Evolutionary conservation across 1,140 invertebrate species (phyloP).

Genomic region (Brachionus angularis): DNA sequence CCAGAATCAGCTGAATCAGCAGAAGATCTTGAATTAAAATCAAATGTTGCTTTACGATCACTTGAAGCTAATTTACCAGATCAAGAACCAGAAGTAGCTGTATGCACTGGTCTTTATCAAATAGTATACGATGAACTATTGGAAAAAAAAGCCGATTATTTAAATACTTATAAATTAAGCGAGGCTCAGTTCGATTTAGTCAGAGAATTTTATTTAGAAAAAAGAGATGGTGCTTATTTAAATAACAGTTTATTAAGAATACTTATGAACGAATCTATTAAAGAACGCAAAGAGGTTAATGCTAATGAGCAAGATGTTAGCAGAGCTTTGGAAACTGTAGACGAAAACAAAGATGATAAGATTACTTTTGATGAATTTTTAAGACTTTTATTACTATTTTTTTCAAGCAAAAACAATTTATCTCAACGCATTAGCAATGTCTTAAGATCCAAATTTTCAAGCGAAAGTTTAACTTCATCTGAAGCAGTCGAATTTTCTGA

Average conservation of each 20-base stretch:
- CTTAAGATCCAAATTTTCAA: neutral
- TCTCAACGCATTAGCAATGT: slow-evolving; percentile 12
- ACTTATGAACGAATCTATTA: slow-evolving; percentile 15
- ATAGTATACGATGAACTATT: slow-evolving; percentile 1
- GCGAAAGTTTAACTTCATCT: slow-evolving; percentile 4
- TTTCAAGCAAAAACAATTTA: slow-evolving; percentile 37
- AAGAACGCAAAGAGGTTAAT: neutral
- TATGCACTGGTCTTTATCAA: neutral
- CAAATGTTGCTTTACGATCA: no score
- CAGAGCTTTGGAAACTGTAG: slow-evolving; percentile 9
- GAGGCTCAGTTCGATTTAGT: slow-evolving; percentile 28
- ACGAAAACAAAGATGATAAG: slow-evolving; percentile 29
- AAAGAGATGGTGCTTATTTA: slow-evolving; percentile 6
- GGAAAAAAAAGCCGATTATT: slow-evolving; percentile 10
- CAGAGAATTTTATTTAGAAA: slow-evolving; percentile 24
- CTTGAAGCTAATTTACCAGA: no score
- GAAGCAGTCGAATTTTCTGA: slow-evolving; percentile 19
- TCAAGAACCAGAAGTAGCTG: neutral
- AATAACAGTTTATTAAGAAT: neutral
- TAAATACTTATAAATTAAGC: slow-evolving; percentile 22
- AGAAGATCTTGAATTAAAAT: no score
- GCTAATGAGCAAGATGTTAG: slow-evolving; percentile 4
- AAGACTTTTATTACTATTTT: slow-evolving; percentile 19
- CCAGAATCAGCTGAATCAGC: no score
- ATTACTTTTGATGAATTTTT: slow-evolving; percentile 34